Conservation (phyloP, 1,140 invertebrate species). For the Tetramorium simillimum region DNA sequence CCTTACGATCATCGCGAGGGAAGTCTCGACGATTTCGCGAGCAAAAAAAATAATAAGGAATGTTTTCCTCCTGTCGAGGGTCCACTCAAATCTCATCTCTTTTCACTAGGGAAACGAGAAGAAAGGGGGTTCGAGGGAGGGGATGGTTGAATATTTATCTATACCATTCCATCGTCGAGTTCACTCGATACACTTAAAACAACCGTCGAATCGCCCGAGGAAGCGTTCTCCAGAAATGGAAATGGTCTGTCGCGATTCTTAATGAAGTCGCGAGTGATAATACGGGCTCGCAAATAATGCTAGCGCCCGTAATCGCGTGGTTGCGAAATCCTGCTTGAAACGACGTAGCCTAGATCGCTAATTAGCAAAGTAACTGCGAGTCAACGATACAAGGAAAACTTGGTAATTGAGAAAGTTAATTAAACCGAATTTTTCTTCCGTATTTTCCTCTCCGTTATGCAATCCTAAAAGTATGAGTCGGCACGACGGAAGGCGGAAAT, state of each 20-base stretch:
- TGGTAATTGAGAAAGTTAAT: constrained; percentile 45
- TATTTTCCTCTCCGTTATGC: neutral
- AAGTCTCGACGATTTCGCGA: constrained; percentile 22
- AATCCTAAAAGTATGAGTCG: neutral
- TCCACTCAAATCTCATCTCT: constrained; percentile 60
- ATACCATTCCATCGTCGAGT: constrained; percentile 45
- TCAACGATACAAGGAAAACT: constrained; percentile 31
- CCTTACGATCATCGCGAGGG: constrained; percentile 59
- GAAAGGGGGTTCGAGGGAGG: constrained; percentile 6
- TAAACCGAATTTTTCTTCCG: neutral
- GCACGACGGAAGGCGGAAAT: neutral
- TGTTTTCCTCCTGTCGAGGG: constrained; percentile 46
- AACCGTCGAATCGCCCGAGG: constrained; percentile 25
- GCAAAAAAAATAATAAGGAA: constrained; percentile 54
- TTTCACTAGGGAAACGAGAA: neutral
- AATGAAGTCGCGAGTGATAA: neutral
- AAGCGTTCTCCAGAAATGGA: constrained; percentile 12
- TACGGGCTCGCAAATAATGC: neutral
- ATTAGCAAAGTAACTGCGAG: constrained; percentile 28
- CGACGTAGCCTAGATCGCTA: neutral
- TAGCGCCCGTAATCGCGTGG: neutral
- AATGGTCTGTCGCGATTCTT: constrained; percentile 16
- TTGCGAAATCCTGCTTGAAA: neutral
- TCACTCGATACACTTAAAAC: constrained; percentile 61
- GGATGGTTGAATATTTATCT: constrained; percentile 70